These are phyloP conservation scores for Luperina nickerlii DNA, from an alignment of 2,888 invertebrate genomes.

Conservation along the genomic window DNA sequence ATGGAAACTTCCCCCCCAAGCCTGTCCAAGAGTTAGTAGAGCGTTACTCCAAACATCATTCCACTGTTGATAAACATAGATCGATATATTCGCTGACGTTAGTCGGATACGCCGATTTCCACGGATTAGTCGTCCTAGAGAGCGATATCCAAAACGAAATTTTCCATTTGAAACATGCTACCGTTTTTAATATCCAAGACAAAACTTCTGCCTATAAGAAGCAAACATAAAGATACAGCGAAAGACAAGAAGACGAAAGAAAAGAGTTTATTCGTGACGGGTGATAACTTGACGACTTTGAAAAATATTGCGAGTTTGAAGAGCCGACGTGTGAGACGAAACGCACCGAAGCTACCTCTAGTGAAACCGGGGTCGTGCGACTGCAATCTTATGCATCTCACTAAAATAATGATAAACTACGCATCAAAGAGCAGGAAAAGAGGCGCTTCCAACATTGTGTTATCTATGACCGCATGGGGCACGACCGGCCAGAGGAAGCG, in stretches of 20 bases:
- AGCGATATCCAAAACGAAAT: neutral
- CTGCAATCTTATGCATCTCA: slow-evolving; percentile 82
- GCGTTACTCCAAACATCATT: slow-evolving; percentile 58
- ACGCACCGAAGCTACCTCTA: slow-evolving; percentile 72
- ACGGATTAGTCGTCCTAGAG: slow-evolving; percentile 52
- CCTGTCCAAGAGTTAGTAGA: slow-evolving; percentile 58
- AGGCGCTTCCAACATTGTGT: slow-evolving; percentile 79
- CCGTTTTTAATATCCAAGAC: slow-evolving; percentile 86
- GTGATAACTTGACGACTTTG: slow-evolving; percentile 74
- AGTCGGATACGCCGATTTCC: slow-evolving; percentile 52
- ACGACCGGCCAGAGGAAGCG: slow-evolving; percentile 80
- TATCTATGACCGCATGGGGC: slow-evolving; percentile 82
- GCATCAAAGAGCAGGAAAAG: slow-evolving; percentile 81
- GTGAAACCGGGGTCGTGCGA: slow-evolving; percentile 75
- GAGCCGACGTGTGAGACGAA: slow-evolving; percentile 72
- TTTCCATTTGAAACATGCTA: slow-evolving; percentile 73
- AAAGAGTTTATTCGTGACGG: slow-evolving; percentile 74
- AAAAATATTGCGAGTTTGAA: slow-evolving; percentile 71
- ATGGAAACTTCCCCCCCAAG: slow-evolving; percentile 50
- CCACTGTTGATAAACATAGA: slow-evolving; percentile 57
- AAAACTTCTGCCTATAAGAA: slow-evolving; percentile 77
- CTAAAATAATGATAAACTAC: slow-evolving; percentile 81
- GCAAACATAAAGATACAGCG: slow-evolving; percentile 67
- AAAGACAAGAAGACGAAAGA: slow-evolving; percentile 73
- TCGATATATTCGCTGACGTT: slow-evolving; percentile 61